These are phyloP conservation scores for Drosophila recens DNA, from an alignment of 2,888 invertebrate genomes.

Conservation along the genomic window DNA sequence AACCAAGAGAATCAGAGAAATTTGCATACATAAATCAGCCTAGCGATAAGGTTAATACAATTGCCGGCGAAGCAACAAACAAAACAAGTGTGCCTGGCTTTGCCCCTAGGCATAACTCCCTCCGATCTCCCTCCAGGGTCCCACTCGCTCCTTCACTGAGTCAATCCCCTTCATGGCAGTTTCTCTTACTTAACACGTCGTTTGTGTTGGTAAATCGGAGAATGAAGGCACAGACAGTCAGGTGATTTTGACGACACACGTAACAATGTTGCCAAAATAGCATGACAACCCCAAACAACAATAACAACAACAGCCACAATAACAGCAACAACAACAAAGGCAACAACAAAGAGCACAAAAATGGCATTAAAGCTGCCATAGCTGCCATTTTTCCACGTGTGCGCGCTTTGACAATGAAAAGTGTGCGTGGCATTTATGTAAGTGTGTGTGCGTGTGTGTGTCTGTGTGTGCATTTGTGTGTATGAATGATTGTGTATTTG, in stretches of 20 bases:
- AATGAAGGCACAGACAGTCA: slow-evolving; percentile 54
- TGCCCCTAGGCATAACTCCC: neutral
- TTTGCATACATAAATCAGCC: slow-evolving; percentile 71
- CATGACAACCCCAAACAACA: slow-evolving; percentile 62
- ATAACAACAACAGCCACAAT: slow-evolving; percentile 32
- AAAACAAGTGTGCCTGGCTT: slow-evolving; percentile 26
- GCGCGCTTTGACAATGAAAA: slow-evolving; percentile 73
- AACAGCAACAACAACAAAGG: slow-evolving; percentile 31
- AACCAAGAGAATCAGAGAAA: slow-evolving; percentile 30
- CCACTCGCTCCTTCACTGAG: neutral
- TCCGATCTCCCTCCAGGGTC: neutral
- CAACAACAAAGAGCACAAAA: slow-evolving; percentile 39
- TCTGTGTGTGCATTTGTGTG: slow-evolving; percentile 46
- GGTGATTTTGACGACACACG: slow-evolving; percentile 58
- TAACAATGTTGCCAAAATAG: slow-evolving; percentile 76
- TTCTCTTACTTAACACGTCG: slow-evolving; percentile 66
- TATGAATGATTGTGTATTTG: slow-evolving; percentile 37
- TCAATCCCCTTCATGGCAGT: slow-evolving; percentile 20
- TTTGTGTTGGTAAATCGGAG: slow-evolving; percentile 56
- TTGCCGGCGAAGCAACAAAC: slow-evolving; percentile 43
- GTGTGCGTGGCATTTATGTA: slow-evolving; percentile 47
- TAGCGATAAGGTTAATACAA: slow-evolving; percentile 73
- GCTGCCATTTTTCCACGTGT: slow-evolving; percentile 69
- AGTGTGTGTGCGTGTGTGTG: slow-evolving; percentile 17
- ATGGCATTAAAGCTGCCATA: slow-evolving; percentile 64